phyloP scores from a whole-genome alignment of 2,113 vertebrate species.

The Passer montanus region DNA sequence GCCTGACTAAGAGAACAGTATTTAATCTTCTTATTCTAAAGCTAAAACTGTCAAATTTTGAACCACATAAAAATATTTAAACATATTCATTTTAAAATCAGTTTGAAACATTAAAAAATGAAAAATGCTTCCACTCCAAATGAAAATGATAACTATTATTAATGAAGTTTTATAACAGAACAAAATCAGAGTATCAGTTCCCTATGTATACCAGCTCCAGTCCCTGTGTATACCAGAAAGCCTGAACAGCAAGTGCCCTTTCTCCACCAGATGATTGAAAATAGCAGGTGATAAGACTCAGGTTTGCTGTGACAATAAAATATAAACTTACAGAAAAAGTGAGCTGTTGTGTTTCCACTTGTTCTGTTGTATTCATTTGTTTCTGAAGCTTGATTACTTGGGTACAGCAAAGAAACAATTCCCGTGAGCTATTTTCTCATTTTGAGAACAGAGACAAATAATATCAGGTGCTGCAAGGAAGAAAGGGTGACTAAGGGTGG shows the following conservation, averaged over 20 bases:
- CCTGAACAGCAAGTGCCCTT: not conserved
- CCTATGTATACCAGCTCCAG: not conserved
- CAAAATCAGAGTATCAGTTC: not conserved
- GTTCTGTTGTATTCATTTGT: slow-evolving; percentile 13
- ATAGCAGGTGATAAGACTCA: not conserved
- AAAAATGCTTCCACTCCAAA: not conserved
- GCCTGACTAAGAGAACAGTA: not conserved
- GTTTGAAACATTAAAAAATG: not conserved
- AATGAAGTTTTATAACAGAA: not conserved
- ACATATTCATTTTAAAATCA: not conserved
- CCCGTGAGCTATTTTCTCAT: slow-evolving; percentile 26
- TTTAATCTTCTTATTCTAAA: not conserved
- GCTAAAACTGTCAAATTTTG: not conserved
- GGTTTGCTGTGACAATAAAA: not conserved
- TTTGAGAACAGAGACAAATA: slow-evolving; percentile 6
- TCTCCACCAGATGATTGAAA: not conserved
- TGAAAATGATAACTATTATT: not conserved
- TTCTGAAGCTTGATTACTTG: slow-evolving; percentile 2
- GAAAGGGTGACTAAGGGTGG: not conserved
- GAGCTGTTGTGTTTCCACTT: not conserved
- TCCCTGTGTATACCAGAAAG: accelerated
- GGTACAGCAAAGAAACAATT: slow-evolving; percentile 10
- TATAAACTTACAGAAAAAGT: not conserved
- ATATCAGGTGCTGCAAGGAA: not conserved
- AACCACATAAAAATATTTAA: not conserved